Base-by-base conservation (phyloP, 2,797 vertebrate genomes). In the Alauda arvensis region DNA sequence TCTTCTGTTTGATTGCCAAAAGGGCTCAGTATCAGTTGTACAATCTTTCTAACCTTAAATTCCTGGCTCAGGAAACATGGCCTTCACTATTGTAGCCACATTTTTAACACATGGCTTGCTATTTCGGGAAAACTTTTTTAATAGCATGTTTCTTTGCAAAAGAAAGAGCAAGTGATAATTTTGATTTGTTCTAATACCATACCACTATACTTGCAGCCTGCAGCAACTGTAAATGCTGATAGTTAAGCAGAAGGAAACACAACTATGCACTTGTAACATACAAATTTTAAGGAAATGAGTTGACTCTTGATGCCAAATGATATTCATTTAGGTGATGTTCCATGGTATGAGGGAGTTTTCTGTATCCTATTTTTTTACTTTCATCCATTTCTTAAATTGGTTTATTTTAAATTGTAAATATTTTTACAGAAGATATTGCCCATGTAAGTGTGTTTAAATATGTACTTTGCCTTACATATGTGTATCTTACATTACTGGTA, bases 201-300 rank as follows among this genome's bases (percentile, higher is more conserved):
- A 92, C 93, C 95, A 92, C 95, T 87, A 83, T 95, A 94, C 92
- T 96, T 77, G 76, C 79, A 92, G 89, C 94, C 94, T 94, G 93
- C 89, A 96, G 88, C 91, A 96, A 93, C 89, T 94, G 85, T 91
- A 94, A 92, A 86, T 90, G 85, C 75, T 91, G 88, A 77, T 93
- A 88, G 82, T 71, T 93, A 88, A 66, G 65, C 78, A 87, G 91
- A 85, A 82, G 77, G 85, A 83, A 76, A 92, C 77, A 94, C 94
- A 96, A 96, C 97, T 97, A 97, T 98, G 97, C 97, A 97, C 94
- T 95, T 95, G 93, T 95, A 91, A 92, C 94, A 95, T 84, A 96
- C 71, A 92, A 83, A 93, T 90, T 95, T 93, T 95, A 96, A 95
- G 94, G 94, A 94, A 88, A 93, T 91, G 63, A 93, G 93, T 95